These are phyloP conservation scores for Dryocosmus kuriphilus DNA, from an alignment of 2,888 invertebrate species.

Conservation along the genomic window DNA sequence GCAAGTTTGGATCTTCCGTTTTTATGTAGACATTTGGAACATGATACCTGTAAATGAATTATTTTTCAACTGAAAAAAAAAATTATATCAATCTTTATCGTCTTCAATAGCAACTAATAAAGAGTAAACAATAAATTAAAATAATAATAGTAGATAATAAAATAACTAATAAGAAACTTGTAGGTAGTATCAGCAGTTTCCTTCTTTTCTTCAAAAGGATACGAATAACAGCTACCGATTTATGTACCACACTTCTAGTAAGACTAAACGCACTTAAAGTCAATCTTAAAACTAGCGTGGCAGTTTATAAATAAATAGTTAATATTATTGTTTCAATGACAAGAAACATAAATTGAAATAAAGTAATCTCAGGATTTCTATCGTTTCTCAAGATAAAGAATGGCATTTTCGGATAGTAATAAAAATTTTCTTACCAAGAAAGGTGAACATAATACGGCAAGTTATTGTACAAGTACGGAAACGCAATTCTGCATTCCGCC, in stretches of 20 bases:
- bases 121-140: background rate
- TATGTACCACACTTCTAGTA: constrained; percentile 78
- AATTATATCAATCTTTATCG: background rate
- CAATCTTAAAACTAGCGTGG: constrained; percentile 77
- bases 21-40: constrained; percentile 99
- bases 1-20: constrained; percentile 99
- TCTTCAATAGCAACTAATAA: background rate
- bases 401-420: constrained; percentile 10
- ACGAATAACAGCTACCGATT: constrained; percentile 80
- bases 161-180: constrained; percentile 26
- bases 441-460: constrained; percentile 98
- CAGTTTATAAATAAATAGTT: constrained; percentile 5
- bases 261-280: constrained; percentile 44
- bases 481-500: constrained; percentile 99
- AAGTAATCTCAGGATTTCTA: no score
- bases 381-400: background rate
- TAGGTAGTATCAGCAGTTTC: constrained; percentile 82
- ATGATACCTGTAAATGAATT: constrained; percentile 90
- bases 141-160: background rate
- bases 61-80: background rate
- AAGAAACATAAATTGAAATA: background rate
- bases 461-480: constrained; percentile 99
- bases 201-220: constrained; percentile 76
- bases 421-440: constrained; percentile 89
- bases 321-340: background rate